Evolutionary conservation across 2,797 vertebrate species (phyloP), one percentile per base, ranked within the genome.

Genomic region (Acestrorhynchus altus): DNA sequence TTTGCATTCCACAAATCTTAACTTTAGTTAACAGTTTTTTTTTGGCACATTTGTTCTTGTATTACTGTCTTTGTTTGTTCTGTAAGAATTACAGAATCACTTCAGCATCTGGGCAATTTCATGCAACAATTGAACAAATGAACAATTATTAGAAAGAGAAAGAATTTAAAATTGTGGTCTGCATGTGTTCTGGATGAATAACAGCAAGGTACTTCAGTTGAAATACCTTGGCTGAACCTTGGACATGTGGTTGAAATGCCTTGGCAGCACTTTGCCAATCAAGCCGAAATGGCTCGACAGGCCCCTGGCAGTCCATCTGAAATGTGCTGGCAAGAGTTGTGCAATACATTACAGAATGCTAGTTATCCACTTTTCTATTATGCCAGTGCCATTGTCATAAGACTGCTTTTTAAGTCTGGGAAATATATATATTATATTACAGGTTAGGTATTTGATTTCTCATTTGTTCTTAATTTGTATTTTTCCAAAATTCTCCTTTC

Each of bases 321-420:
- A 68, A 31, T 68, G 66, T 51, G 16, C 46, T 68, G 46, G 66
- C 46, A 51, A 68, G 7, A 68, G 26, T 61, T 22, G 18, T 42
- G 39, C 61, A 65, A 44, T 44, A 20, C 40, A 22, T 42, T 22
- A 20, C 20, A 24, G 5, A 44, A 18, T 20, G 13, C 40, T 46
- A 44, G n/a, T 22, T 42, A 20, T 40, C 40, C 40, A 35, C 15
- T 49, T 40, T 42, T 2, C 35, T 63, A 8, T 61, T 40, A 20
- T 54, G 8, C 52, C 13, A 57, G 54, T 28, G 54, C 59, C 28
- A 49, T 1, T 16, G 20, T n/a, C 22, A 16, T 15, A 51, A 18
- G 4, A 31, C 46, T 68, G 64, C 22, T 24, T 66, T 66, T 0
- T 7, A 66, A 66, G 46, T 47, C 1, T 16, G 1, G 4, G 28